Evolutionary conservation across 2,797 vertebrate species (phyloP).

Genomic region (Falco biarmicus): DNA sequence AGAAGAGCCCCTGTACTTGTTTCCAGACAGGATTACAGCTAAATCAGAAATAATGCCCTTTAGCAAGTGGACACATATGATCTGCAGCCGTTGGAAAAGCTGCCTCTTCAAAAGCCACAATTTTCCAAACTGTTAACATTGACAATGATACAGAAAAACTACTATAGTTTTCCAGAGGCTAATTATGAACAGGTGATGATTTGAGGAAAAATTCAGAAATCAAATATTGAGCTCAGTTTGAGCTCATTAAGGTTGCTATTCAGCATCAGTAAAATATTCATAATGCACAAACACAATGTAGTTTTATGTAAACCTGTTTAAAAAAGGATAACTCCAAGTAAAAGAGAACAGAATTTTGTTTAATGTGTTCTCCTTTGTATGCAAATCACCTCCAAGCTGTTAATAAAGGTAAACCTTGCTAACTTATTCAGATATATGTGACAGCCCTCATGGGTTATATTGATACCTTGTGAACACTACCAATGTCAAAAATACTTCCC

Average conservation of each 20-base stretch:
- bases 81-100: not conserved
- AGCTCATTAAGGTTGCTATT: constrained; percentile 69
- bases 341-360: constrained; percentile 36
- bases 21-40: constrained; percentile 23
- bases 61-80: not conserved
- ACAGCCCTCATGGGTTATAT: not conserved
- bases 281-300: constrained; percentile 57
- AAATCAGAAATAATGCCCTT: constrained; percentile 21
- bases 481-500: not conserved
- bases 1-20: not conserved
- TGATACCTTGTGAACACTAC: not conserved
- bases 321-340: constrained; percentile 38
- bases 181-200: constrained; percentile 74
- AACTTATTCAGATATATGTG: not conserved
- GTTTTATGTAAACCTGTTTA: constrained; percentile 45
- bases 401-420: constrained; percentile 36
- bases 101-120: constrained; percentile 26
- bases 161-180: constrained; percentile 49
- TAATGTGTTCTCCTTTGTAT: constrained; percentile 11
- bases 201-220: constrained; percentile 64
- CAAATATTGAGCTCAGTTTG: constrained; percentile 65
- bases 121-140: constrained; percentile 27
- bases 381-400: constrained; percentile 22
- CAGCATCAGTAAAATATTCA: constrained; percentile 65
- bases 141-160: constrained; percentile 16